Evolutionary conservation across 1,140 invertebrate species (phyloP).

Genomic region (Heterodera carotae): DNA sequence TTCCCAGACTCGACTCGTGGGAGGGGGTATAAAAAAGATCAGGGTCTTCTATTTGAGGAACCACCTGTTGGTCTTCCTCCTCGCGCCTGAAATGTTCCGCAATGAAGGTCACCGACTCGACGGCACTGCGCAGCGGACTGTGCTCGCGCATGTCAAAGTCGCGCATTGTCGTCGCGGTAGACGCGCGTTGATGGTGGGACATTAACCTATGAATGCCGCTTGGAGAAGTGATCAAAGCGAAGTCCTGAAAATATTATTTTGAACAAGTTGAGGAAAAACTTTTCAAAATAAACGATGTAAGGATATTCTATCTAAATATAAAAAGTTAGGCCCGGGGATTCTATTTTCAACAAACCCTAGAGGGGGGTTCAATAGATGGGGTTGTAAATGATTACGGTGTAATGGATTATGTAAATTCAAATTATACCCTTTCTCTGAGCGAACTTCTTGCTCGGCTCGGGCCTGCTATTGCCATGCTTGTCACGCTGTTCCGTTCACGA

Average conservation of each 20-base stretch:
- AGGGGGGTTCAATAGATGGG: too few species aligned
- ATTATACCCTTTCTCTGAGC: background rate
- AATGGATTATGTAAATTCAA: too few species aligned
- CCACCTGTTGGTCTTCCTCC: constrained; percentile 63
- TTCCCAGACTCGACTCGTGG: too few species aligned
- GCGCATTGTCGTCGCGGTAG: background rate
- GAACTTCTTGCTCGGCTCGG: background rate
- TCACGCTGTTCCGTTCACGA: constrained; percentile 6
- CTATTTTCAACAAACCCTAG: too few species aligned
- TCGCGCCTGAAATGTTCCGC: constrained; percentile 63
- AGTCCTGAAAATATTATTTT: background rate
- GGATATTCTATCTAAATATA: too few species aligned
- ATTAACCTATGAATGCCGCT: constrained; percentile 10
- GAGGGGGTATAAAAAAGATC: too few species aligned
- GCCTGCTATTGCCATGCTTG: background rate
- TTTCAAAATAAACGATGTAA: too few species aligned
- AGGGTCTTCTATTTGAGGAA: too few species aligned
- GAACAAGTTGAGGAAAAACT: too few species aligned
- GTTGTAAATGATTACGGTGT: too few species aligned
- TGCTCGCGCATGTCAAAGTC: constrained; percentile 39
- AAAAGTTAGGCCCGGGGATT: too few species aligned
- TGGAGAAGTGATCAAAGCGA: background rate
- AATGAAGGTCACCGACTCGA: constrained; percentile 61
- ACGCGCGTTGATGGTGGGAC: background rate
- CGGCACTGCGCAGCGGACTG: constrained; percentile 59